Evolutionary conservation across 2,797 vertebrate genomes (phyloP).

Genomic region (Eleutherodactylus coqui): DNA sequence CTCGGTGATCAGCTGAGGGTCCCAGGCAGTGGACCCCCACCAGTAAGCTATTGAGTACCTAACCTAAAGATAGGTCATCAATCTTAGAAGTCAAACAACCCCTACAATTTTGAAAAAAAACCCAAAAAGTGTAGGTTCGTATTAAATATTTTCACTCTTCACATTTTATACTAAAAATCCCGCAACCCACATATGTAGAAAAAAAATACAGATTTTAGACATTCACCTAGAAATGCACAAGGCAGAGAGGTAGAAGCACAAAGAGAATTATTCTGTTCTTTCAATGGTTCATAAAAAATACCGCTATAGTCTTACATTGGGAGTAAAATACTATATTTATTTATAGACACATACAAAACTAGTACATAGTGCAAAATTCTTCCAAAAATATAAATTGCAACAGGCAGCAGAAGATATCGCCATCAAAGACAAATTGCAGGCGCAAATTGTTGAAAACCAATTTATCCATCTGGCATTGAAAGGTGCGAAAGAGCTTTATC

Average conservation of each 20-base stretch:
- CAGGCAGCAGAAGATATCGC: conserved; percentile 18
- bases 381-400: conserved; percentile 38
- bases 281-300: background rate
- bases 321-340: conserved; percentile 27
- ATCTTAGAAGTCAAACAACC: no score
- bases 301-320: background rate
- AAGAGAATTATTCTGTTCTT: conserved; percentile 4
- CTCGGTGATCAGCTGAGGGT: no score
- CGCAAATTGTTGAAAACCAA: conserved; percentile 42
- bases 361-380: conserved; percentile 10
- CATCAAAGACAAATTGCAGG: conserved; percentile 40
- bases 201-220: conserved; percentile 21
- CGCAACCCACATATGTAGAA: background rate
- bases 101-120: no score
- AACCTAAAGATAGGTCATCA: no score
- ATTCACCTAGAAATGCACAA: conserved; percentile 10
- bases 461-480: conserved; percentile 44
- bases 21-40: no score
- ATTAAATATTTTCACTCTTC: background rate
- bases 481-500: conserved; percentile 37
- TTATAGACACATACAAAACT: conserved; percentile 10
- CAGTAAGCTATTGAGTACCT: no score
- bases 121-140: background rate
- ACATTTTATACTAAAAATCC: background rate
- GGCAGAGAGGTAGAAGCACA: background rate